These are phyloP conservation scores for Hypselothyrea guttata DNA, from an alignment of 2,888 invertebrate species.

Conservation along the genomic window DNA sequence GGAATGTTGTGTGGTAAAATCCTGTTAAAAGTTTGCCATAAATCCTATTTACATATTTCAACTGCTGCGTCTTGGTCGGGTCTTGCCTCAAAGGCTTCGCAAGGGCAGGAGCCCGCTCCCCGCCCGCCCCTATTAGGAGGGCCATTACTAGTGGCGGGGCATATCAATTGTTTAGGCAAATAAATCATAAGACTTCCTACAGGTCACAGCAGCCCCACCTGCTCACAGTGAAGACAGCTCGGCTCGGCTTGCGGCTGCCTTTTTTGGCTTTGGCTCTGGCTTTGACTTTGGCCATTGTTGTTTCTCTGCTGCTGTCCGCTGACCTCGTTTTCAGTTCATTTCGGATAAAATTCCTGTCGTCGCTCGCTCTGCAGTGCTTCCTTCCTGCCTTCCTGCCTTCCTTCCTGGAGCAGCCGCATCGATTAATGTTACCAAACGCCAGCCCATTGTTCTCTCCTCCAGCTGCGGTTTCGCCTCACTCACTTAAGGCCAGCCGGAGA, in stretches of 20 bases:
- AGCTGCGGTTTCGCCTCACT: conserved; percentile 15
- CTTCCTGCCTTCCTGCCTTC: conserved; percentile 52
- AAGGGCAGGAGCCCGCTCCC: neutral
- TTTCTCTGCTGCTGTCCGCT: conserved; percentile 18
- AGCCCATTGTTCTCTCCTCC: neutral
- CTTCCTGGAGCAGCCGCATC: conserved; percentile 37
- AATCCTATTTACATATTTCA: conserved; percentile 74
- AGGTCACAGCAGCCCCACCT: conserved; percentile 25
- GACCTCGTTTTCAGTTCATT: conserved; percentile 58
- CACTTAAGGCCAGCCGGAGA: conserved; percentile 7
- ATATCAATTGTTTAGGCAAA: conserved; percentile 67
- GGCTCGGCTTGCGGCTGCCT: conserved; percentile 19
- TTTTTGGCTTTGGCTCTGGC: conserved; percentile 18
- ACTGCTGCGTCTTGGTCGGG: conserved; percentile 20
- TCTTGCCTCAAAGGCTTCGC: conserved; percentile 8
- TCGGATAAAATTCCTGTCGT: conserved; percentile 21
- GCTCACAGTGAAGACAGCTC: conserved; percentile 12
- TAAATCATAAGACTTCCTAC: conserved; percentile 68
- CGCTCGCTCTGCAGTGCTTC: conserved; percentile 49
- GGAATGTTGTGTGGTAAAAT: conserved; percentile 50
- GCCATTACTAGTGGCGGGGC: conserved; percentile 3
- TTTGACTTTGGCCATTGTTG: conserved; percentile 8
- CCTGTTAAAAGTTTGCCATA: conserved; percentile 74
- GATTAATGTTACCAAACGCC: conserved; percentile 65
- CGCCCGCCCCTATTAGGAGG: neutral